phyloP scores from a whole-genome alignment of 2,888 invertebrate genomes.

The Resseliella maxima region DNA sequence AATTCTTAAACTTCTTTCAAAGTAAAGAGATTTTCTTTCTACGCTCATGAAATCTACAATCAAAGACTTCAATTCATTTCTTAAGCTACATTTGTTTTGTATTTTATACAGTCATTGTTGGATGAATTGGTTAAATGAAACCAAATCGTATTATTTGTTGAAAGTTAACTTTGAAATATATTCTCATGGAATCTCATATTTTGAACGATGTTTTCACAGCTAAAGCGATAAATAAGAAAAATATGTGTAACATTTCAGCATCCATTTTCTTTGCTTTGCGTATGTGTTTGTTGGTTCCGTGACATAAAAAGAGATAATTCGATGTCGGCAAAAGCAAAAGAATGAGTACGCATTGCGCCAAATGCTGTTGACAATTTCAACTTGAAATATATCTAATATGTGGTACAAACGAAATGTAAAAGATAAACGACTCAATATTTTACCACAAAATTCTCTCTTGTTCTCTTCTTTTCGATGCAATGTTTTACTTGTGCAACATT shows the following conservation, averaged over 20 bases:
- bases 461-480: background rate
- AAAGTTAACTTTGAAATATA: background rate
- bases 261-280: background rate
- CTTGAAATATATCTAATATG: constrained; percentile 34
- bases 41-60: no score
- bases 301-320: background rate
- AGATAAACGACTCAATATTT: background rate
- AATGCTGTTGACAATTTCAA: constrained; percentile 26
- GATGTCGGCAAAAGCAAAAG: constrained; percentile 19
- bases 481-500: background rate
- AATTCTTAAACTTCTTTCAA: background rate
- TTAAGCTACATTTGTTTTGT: background rate
- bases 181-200: constrained; percentile 22
- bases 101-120: background rate
- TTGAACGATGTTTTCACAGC: background rate
- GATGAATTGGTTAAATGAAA: background rate
- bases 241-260: background rate
- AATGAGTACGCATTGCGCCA: constrained; percentile 16
- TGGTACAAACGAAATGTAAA: background rate
- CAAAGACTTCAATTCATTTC: background rate
- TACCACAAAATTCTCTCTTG: background rate
- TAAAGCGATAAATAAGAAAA: constrained; percentile 38
- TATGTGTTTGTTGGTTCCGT: background rate
- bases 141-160: constrained; percentile 4
- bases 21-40: background rate